Percentiles rank a stretch among this genome's conserved stretches.
Conservation (phyloP, 30 jellyfish, hydroid and myxozoan species). For the Cassiopea xamachana region DNA sequence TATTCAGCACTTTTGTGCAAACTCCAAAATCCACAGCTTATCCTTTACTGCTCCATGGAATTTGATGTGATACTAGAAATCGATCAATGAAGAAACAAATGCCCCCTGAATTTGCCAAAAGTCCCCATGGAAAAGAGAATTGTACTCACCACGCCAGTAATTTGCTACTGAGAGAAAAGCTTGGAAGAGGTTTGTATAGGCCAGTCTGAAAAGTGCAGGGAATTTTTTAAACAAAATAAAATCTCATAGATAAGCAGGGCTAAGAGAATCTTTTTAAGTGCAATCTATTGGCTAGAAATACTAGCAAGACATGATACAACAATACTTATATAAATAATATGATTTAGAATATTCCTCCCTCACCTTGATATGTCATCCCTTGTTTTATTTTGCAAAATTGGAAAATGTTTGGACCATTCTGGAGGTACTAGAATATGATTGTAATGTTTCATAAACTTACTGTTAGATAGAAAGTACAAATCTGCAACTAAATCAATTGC, state of each 20-base stretch:
- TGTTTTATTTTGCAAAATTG: slow-evolving; percentile 60
- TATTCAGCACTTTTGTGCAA: no score
- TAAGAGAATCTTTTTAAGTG: no score
- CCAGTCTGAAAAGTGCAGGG: slow-evolving; percentile 47
- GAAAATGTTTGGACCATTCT: slow-evolving; percentile 43
- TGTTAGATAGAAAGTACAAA: not conserved
- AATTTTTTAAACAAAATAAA: not conserved
- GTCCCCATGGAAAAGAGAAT: not conserved
- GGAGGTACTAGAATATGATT: slow-evolving; percentile 63
- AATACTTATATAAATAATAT: not conserved
- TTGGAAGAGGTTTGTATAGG: slow-evolving; percentile 83
- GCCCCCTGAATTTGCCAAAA: no score
- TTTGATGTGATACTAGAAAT: no score
- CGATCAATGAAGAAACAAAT: no score
- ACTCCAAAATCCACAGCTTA: no score
- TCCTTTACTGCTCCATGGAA: no score
- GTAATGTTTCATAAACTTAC: not conserved
- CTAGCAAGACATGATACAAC: not conserved
- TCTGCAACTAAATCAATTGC: no score
- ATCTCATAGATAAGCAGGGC: no score
- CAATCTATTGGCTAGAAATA: no score
- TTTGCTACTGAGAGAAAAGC: slow-evolving; percentile 88
- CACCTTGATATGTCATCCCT: slow-evolving; percentile 74
- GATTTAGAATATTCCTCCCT: not conserved
- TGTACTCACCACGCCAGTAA: slow-evolving; percentile 94